phyloP scores from a whole-genome alignment of 2,797 vertebrate genomes.

The Sebastes miniatus region DNA sequence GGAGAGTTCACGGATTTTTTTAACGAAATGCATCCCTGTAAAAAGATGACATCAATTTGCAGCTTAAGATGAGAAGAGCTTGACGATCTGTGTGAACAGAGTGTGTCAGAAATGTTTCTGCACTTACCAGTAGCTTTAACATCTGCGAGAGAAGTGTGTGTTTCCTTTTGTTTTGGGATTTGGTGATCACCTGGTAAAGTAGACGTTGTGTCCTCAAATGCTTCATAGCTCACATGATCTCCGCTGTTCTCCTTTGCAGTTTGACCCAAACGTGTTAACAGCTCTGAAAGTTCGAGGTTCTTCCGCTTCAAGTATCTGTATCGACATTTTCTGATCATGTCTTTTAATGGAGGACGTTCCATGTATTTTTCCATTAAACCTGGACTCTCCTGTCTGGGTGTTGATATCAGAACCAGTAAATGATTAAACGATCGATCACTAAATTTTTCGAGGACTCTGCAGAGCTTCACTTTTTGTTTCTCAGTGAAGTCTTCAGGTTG shows the following conservation, averaged over 20 bases:
- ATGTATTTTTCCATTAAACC: not conserved
- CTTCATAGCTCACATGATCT: too few species aligned
- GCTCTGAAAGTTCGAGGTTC: not conserved
- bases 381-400: not conserved
- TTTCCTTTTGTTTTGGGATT: not conserved
- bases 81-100: too few species aligned
- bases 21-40: accelerated
- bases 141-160: accelerated
- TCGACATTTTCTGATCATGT: constrained; percentile 6
- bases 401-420: constrained; percentile 16
- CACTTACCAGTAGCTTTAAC: not conserved
- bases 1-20: accelerated
- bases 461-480: constrained; percentile 1
- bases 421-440: constrained; percentile 6
- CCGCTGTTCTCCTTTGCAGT: not conserved
- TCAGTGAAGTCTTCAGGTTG: constrained; percentile 4
- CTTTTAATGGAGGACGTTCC: not conserved
- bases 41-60: not conserved
- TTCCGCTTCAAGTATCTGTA: not conserved
- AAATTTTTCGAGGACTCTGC: not conserved
- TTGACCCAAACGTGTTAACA: not conserved
- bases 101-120: not conserved
- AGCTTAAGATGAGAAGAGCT: too few species aligned
- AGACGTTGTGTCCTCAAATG: accelerated
- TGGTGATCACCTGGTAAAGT: not conserved